phyloP scores from a whole-genome alignment of 2,797 vertebrate species.

The Gallinago solitaria region DNA sequence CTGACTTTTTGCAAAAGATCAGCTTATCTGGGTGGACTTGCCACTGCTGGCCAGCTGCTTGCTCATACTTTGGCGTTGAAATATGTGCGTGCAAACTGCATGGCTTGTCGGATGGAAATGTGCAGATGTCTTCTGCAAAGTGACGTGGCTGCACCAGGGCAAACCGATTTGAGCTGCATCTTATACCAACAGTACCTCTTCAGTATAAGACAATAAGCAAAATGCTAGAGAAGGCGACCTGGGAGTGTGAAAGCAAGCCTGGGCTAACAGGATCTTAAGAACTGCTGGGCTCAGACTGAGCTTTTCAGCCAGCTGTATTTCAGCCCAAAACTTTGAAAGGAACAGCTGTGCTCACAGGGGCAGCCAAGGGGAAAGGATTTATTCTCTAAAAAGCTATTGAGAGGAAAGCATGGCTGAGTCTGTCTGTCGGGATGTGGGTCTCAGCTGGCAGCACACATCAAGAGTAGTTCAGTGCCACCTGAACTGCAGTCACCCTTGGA shows the following conservation, averaged over 20 bases:
- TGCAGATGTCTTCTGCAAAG: neutral
- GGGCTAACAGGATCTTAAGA: neutral
- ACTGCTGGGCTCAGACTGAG: neutral
- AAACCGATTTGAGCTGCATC: neutral
- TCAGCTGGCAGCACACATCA: neutral
- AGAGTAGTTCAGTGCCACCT: neutral
- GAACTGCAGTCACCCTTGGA: neutral
- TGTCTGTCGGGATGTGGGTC: neutral
- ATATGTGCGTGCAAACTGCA: accelerated
- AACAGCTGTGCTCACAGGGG: neutral
- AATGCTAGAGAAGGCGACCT: neutral
- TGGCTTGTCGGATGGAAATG: neutral
- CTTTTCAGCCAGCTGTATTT: neutral
- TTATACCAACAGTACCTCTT: neutral
- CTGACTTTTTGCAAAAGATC: neutral
- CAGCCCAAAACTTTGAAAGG: neutral
- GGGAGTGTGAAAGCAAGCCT: neutral
- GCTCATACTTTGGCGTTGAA: neutral
- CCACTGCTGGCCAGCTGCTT: slow-evolving; percentile 11
- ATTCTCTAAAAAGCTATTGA: neutral
- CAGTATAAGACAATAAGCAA: neutral
- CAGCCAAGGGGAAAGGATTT: neutral
- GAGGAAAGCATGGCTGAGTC: neutral
- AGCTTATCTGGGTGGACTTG: neutral
- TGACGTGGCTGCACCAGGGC: accelerated